Evolutionary conservation across 1,140 invertebrate species (phyloP), one percentile per base, ranked within the genome.

Genomic region (Hylyphantes graminicola): DNA sequence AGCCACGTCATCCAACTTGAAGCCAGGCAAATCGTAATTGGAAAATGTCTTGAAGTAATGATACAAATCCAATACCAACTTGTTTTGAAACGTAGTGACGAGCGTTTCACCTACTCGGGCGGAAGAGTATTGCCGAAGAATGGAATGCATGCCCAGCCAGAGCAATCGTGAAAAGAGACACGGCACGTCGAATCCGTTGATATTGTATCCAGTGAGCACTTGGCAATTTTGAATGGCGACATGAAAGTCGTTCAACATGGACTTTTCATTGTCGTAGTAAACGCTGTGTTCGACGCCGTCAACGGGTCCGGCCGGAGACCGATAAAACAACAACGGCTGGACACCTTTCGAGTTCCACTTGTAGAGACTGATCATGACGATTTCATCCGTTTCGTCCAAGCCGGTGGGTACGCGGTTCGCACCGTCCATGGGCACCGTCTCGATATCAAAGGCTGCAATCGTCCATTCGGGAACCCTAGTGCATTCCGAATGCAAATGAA

Each of bases 1-100:
- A 4, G 67, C 78, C 17, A 81, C 78, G 50, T 81, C 78, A 13
- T 81, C 78, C 57, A 81, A 54, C 12, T 73, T 81, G 48, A 81
- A 81, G 15, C 78, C 65, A 0, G 78, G 68, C 21, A 63, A 54
- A 53, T 73, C 68, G 50, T 73, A 81, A 7, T 57, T 35, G 5
- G 78, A 81, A 72, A 81, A 81, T 4, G 13, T 81, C 21, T 19
- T 11, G 73, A 81, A 53, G n/a, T 73, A 81, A 7, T 59, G 35
- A 54, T 81, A 81, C 48, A 81, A 21, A 73, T 81, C 78, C 21
- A 81, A 35, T 0, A 81, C 68, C 9, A 81, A 6, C 63, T 72
- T 81, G 4, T 72, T 72, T 21, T 72, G 55, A 35, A 63, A 81
- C 11, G 78, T 81, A 0, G 78, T 73, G 3, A 81, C 68, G 3